Evolutionary conservation across 2,113 vertebrate genomes (phyloP).

Genomic region (Crotalus horridus): DNA sequence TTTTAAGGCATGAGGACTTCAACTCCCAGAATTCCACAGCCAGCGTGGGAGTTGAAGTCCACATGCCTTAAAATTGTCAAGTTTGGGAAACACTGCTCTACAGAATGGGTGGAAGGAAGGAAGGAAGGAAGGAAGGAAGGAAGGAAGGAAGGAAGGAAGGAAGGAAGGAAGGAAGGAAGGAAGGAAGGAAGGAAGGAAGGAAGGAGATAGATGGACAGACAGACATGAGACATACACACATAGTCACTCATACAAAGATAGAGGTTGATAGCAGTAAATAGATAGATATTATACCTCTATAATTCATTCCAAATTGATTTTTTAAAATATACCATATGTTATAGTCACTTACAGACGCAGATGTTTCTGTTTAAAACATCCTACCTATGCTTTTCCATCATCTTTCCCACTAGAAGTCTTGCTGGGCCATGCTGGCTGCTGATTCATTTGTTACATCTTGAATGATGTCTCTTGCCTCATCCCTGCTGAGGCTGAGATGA

Average conservation of each 20-base stretch:
- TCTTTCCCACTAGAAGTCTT: slow-evolving; percentile 39
- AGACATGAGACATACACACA: neutral
- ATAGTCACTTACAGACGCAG: neutral
- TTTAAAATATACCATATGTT: neutral
- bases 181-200: neutral
- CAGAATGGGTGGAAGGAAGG: neutral
- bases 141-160: too few species aligned
- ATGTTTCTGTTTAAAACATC: slow-evolving; percentile 31
- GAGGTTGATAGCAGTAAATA: neutral
- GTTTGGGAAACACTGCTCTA: too few species aligned
- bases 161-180: too few species aligned
- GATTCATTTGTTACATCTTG: slow-evolving; percentile 50
- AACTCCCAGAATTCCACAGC: too few species aligned
- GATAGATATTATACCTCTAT: neutral
- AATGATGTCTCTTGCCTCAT: slow-evolving; percentile 57
- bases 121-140: too few species aligned
- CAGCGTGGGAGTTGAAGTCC: too few species aligned
- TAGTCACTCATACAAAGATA: neutral
- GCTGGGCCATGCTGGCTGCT: slow-evolving; percentile 26
- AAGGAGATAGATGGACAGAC: neutral
- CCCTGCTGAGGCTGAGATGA: slow-evolving; percentile 60
- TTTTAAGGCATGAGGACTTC: too few species aligned
- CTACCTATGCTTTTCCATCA: slow-evolving; percentile 38
- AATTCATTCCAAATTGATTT: neutral
- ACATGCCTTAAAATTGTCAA: too few species aligned